Percentiles rank a stretch among this genome's conserved stretches.
These are phyloP conservation scores for Cherax quadricarinatus DNA, from an alignment of 1,140 invertebrate species.

Conservation along the genomic window DNA sequence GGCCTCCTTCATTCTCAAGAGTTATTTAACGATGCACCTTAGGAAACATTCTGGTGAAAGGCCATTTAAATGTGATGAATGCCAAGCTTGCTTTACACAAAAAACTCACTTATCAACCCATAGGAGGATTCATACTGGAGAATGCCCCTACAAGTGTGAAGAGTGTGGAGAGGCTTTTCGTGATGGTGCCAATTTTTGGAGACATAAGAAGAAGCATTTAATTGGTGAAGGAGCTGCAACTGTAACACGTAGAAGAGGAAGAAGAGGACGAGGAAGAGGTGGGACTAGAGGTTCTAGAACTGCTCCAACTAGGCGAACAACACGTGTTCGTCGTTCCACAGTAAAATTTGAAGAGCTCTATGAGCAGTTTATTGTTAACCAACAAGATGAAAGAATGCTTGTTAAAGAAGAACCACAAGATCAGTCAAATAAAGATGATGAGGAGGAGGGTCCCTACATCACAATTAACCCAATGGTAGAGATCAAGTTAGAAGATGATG, in stretches of 20 bases:
- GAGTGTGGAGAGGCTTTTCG: slow-evolving; percentile 62
- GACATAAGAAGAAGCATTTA: slow-evolving; percentile 62
- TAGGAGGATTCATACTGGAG: slow-evolving; percentile 57
- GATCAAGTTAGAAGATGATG: slow-evolving; percentile 56
- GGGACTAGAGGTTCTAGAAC: not conserved
- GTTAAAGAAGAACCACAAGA: slow-evolving; percentile 47
- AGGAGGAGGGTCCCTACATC: slow-evolving; percentile 49
- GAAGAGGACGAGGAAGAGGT: slow-evolving; percentile 50
- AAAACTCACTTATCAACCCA: slow-evolving; percentile 64
- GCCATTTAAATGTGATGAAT: slow-evolving; percentile 61
- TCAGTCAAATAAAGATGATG: slow-evolving; percentile 32
- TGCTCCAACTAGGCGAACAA: slow-evolving; percentile 26
- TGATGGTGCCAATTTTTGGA: slow-evolving; percentile 63
- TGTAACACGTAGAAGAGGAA: slow-evolving; percentile 40
- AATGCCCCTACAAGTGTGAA: slow-evolving; percentile 64
- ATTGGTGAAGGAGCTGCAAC: slow-evolving; percentile 56
- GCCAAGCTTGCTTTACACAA: slow-evolving; percentile 55
- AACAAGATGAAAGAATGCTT: slow-evolving; percentile 3
- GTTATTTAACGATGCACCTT: slow-evolving; percentile 64
- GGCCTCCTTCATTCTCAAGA: slow-evolving; percentile 56
- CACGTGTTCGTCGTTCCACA: slow-evolving; percentile 25
- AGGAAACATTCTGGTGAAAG: slow-evolving; percentile 61
- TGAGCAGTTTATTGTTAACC: slow-evolving; percentile 40
- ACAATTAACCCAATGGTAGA: slow-evolving; percentile 60
- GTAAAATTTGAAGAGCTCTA: slow-evolving; percentile 41